Evolutionary conservation across 2,113 vertebrate species (phyloP).

Genomic region (Arizona elegans): DNA sequence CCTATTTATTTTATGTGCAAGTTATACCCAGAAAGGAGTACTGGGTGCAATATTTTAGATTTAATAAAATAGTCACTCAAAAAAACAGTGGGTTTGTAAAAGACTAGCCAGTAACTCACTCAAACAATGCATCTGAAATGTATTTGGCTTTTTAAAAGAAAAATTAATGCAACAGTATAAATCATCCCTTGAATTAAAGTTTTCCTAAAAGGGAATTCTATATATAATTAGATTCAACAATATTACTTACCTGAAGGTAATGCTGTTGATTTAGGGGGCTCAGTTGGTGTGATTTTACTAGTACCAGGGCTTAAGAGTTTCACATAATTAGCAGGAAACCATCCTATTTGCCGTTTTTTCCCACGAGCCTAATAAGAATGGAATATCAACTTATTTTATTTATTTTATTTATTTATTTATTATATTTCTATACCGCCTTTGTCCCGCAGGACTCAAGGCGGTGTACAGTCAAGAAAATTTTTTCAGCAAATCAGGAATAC

Average conservation of each 20-base stretch:
- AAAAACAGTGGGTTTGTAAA: neutral
- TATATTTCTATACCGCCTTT: too few relatives aligned
- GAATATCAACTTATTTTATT: neutral
- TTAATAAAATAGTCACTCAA: neutral
- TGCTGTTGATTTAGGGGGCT: slow-evolving; percentile 81
- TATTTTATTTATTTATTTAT: too few relatives aligned
- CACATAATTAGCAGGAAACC: slow-evolving; percentile 98
- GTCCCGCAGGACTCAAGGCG: too few relatives aligned
- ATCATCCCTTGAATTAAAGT: neutral
- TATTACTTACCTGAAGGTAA: slow-evolving; percentile 73
- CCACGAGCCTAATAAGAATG: slow-evolving; percentile 84
- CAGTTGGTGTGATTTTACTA: slow-evolving; percentile 94
- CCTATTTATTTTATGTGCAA: neutral
- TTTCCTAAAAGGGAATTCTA: neutral
- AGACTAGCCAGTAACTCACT: neutral
- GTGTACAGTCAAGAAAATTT: too few relatives aligned
- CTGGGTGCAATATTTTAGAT: neutral
- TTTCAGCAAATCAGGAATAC: neutral
- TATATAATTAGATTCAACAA: neutral
- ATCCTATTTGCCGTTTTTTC: slow-evolving; percentile 96
- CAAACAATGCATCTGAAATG: neutral
- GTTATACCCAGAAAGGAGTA: neutral
- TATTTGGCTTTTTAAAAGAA: neutral
- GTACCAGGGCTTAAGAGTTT: slow-evolving; percentile 96
- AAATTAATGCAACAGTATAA: neutral